Conservation (phyloP, 2,888 invertebrate species). For the Heliothis peltigera region DNA sequence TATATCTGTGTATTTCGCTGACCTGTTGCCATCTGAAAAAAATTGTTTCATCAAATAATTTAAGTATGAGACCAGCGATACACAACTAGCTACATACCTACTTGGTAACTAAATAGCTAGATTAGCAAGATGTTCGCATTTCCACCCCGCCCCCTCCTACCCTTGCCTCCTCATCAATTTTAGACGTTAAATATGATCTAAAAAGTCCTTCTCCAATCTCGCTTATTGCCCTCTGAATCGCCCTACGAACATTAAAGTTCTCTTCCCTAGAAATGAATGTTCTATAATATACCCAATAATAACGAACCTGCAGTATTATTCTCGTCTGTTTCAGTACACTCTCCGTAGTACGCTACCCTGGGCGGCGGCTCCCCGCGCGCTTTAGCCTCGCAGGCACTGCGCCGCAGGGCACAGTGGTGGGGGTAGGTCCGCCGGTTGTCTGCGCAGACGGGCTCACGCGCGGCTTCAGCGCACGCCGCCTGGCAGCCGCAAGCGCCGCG, state of each 20-base stretch:
- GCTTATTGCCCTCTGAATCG: too few relatives aligned
- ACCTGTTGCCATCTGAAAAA: constrained; percentile 75
- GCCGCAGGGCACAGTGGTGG: constrained; percentile 95
- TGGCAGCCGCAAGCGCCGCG: constrained; percentile 96
- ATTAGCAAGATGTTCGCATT: too few relatives aligned
- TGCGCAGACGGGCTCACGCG: constrained; percentile 94
- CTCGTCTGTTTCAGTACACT: constrained; percentile 93
- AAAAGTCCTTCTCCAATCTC: too few relatives aligned
- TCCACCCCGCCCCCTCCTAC: too few relatives aligned
- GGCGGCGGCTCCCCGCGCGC: constrained; percentile 90
- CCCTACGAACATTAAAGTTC: too few relatives aligned
- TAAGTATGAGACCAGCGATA: neutral
- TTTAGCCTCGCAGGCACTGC: constrained; percentile 92
- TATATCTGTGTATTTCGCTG: constrained; percentile 72
- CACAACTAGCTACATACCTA: neutral
- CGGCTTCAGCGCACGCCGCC: constrained; percentile 92
- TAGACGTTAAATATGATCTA: too few relatives aligned
- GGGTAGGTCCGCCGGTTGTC: constrained; percentile 93
- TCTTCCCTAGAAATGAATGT: too few relatives aligned
- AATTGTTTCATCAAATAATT: neutral
- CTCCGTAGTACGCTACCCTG: constrained; percentile 93
- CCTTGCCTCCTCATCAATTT: too few relatives aligned
- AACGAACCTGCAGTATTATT: constrained; percentile 79
- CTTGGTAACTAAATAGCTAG: too few relatives aligned
- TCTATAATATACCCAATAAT: too few relatives aligned